Conservation (phyloP, 1,140 invertebrate genomes). For the Heliconius hewitsoni region DNA sequence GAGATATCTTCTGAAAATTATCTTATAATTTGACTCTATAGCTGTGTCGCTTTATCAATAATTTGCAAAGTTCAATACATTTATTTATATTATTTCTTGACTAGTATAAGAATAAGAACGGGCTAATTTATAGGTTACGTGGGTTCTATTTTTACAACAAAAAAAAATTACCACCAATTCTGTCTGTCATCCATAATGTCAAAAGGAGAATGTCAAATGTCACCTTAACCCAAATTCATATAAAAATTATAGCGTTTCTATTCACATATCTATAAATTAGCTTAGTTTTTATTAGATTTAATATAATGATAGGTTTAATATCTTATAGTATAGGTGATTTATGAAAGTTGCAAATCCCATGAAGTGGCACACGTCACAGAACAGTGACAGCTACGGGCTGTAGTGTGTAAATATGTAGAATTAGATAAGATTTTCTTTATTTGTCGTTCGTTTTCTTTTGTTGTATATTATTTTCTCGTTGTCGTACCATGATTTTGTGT, state of each 20-base stretch:
- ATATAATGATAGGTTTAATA: not conserved
- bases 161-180: too few species aligned
- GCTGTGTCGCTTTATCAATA: not conserved
- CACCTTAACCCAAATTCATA: not conserved
- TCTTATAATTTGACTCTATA: not conserved
- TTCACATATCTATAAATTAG: not conserved
- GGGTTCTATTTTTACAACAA: too few species aligned
- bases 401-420: constrained; percentile 9
- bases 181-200: too few species aligned
- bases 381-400: not conserved
- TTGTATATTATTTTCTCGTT: not conserved
- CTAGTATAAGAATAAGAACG: not conserved
- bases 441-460: not conserved
- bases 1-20: not conserved
- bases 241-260: not conserved
- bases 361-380: not conserved
- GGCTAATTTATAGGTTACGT: not conserved
- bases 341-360: not conserved
- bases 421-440: too few species aligned
- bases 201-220: too few species aligned
- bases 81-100: not conserved
- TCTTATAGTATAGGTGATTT: not conserved
- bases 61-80: not conserved
- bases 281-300: not conserved
- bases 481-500: not conserved